A percentile compares a stretch with the other conserved stretches of the same genome.
Evolutionary conservation across 2,113 vertebrate species (phyloP).

Genomic region (Laticauda laticaudata): DNA sequence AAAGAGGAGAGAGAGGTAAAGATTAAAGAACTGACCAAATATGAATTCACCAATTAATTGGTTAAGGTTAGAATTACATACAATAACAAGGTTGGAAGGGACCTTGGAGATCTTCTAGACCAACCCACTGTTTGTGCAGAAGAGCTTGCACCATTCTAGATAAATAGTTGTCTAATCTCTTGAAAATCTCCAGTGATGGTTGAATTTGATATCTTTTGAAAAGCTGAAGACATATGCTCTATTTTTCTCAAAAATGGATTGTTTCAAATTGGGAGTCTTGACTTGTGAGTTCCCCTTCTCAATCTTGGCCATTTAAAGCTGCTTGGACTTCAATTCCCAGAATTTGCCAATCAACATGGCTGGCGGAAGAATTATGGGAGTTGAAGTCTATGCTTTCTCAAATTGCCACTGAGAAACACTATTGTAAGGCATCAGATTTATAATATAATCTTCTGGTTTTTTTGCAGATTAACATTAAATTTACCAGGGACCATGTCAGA

Average conservation of each 20-base stretch:
- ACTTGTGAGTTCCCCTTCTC: background rate
- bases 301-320: background rate
- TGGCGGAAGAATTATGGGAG: background rate
- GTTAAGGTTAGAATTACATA: background rate
- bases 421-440: background rate
- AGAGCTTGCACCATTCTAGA: background rate
- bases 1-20: background rate
- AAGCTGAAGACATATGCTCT: background rate
- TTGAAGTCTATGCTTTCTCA: background rate
- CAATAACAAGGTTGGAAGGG: background rate
- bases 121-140: background rate
- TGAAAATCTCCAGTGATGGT: background rate
- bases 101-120: background rate
- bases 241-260: background rate
- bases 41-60: background rate
- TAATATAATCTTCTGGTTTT: background rate
- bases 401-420: background rate
- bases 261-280: background rate
- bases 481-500: slow-evolving; percentile 55
- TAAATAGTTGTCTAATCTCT: background rate
- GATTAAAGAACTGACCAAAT: background rate
- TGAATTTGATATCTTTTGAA: background rate
- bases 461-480: background rate
- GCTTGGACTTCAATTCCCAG: background rate
- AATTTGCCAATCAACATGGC: background rate